Conservation (phyloP, 2,797 vertebrate species). For the Valencia hispanica region DNA sequence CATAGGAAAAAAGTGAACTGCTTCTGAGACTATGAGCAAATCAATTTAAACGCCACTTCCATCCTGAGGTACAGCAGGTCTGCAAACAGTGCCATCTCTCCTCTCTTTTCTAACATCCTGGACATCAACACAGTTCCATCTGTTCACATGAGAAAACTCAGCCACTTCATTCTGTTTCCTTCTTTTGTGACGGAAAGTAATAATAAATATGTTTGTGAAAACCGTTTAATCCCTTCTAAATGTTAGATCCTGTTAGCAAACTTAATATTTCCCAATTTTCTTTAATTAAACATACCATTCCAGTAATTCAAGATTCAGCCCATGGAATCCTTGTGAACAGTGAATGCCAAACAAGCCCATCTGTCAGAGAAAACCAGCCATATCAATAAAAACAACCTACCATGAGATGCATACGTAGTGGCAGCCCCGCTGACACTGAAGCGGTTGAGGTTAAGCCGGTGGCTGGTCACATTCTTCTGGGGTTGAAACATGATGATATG, state of each 20-base stretch:
- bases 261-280: neutral
- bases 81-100: neutral
- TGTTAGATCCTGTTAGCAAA: neutral
- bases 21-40: slow-evolving; percentile 5
- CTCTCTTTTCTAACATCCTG: neutral
- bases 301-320: neutral
- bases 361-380: slow-evolving; percentile 4
- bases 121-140: neutral
- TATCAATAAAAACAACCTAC: slow-evolving; percentile 76
- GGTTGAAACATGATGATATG: slow-evolving; percentile 99
- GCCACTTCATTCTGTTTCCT: neutral
- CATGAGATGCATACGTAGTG: slow-evolving; percentile 91
- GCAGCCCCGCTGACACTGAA: slow-evolving; percentile 96
- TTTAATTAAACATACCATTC: neutral
- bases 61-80: slow-evolving; percentile 2
- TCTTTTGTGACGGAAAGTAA: neutral
- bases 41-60: neutral
- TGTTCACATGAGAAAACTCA: neutral
- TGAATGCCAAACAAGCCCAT: slow-evolving; percentile 1
- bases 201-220: neutral
- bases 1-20: neutral
- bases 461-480: slow-evolving; percentile 98
- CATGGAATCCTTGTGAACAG: neutral
- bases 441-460: slow-evolving; percentile 95
- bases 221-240: neutral